These are phyloP conservation scores for Ctenoplectra terminalis DNA, from an alignment of 1,140 invertebrate genomes.

Conservation along the genomic window DNA sequence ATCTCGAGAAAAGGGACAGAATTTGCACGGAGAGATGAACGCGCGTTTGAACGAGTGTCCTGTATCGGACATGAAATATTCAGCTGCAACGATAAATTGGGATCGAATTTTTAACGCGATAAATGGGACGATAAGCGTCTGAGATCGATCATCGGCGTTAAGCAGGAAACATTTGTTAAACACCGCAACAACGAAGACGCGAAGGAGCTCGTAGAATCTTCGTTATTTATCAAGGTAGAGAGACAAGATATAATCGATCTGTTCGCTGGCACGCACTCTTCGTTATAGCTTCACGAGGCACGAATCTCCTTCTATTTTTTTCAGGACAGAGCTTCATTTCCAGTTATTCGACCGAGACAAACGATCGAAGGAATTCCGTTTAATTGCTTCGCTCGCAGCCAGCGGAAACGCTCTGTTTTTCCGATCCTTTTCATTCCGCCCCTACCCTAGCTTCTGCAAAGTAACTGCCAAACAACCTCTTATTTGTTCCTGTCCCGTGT, in stretches of 20 bases:
- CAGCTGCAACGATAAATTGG: background rate
- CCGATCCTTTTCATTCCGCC: constrained; percentile 37
- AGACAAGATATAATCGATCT: constrained; percentile 2
- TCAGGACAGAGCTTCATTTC: constrained; percentile 23
- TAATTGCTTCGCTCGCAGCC: constrained; percentile 48
- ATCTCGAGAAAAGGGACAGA: background rate
- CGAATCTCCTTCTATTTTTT: constrained; percentile 32
- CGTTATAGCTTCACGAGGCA: constrained; percentile 28
- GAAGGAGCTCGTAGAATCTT: too few species aligned
- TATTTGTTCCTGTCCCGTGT: constrained; percentile 12
- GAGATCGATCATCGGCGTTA: background rate
- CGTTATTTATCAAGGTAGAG: background rate
- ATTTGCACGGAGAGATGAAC: background rate
- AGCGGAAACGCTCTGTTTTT: background rate
- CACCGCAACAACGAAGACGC: background rate
- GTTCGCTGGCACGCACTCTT: background rate
- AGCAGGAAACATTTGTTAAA: background rate
- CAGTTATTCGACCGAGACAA: constrained; percentile 38
- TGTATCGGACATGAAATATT: background rate
- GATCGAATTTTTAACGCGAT: background rate
- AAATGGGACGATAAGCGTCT: background rate
- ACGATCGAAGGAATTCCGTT: constrained; percentile 62
- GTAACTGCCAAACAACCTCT: constrained; percentile 48
- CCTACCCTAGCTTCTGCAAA: background rate
- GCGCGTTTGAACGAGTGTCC: background rate